Base-by-base conservation (phyloP, 2,797 vertebrate genomes). In the Arctocebus calabarensis region DNA sequence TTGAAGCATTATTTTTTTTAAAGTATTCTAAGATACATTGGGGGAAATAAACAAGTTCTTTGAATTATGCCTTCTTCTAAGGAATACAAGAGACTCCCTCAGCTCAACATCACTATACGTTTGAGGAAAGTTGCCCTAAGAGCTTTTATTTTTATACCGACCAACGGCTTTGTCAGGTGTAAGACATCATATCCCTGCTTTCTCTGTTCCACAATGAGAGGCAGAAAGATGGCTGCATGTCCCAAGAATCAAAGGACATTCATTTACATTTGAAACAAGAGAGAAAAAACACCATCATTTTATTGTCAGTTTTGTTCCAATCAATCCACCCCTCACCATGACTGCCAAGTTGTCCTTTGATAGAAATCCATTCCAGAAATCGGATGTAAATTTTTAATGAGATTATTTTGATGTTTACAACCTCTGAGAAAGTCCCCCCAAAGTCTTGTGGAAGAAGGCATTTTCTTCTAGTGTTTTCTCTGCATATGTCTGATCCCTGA, bases 201-300 rank as follows among this genome's bases (percentile, higher is more conserved):
- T 88, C 73, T 95, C 61, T 74, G n/a, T 84, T 71, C 66, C 71
- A 59, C 9, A 5, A 34, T 17, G 34, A 77, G 61, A 37, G 48
- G 91, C 43, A 91, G 77, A 91, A 64, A 34, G 74, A 55, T 48
- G 64, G 34, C 40, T 96, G 25, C 25, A 74, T 90, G 92, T 95
- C 79, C 79, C 57, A 19, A 82, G 87, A 95, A 93, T 87, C 91
- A 93, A 97, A 97, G 91, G 75, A 94, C 57, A 77, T 70, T 93
- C 70, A 96, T 97, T 94, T 96, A 95, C 92, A 96, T 96, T 95
- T 97, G 94, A 97, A 96, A 95, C 14, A 25, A 88, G 70, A 29
- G 34, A 20, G 7, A 34, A 62, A 89, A 68, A 79, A 7, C 27
- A 87, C 32, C 86, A 82, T 93, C 77, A 95, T 96, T 95, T 95